phyloP scores from a whole-genome alignment of 2,797 vertebrate species.

The Threskiornis aethiopicus region DNA sequence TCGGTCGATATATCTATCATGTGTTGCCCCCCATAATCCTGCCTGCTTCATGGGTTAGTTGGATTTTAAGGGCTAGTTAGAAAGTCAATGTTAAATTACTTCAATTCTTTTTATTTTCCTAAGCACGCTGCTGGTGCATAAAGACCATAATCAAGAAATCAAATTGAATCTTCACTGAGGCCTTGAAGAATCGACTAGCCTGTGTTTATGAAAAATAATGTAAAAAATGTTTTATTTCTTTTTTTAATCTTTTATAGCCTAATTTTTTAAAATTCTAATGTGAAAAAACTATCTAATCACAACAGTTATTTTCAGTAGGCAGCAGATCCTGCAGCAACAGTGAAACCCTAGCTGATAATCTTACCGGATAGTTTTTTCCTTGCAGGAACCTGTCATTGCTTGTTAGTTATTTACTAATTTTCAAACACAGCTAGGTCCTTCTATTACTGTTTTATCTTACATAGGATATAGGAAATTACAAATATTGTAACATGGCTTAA shows the following conservation, averaged over 20 bases:
- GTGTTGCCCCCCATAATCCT: neutral
- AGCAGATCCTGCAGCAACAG: slow-evolving; percentile 33
- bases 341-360: slow-evolving; percentile 4
- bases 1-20: neutral
- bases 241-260: neutral
- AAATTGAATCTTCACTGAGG: neutral
- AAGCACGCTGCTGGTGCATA: neutral
- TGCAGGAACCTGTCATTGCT: slow-evolving; percentile 20
- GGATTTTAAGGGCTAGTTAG: neutral
- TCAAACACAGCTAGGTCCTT: neutral
- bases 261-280: neutral
- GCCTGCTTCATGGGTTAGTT: neutral
- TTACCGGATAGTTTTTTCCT: neutral
- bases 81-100: neutral
- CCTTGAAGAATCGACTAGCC: neutral
- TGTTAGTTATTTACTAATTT: neutral
- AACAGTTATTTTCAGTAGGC: neutral
- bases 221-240: neutral
- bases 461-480: neutral
- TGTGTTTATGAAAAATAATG: neutral
- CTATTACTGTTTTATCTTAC: neutral
- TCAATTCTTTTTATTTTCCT: neutral
- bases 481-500: neutral
- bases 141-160: neutral
- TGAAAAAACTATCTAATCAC: slow-evolving; percentile 31